Evolutionary conservation across 2,113 vertebrate genomes (phyloP).

Genomic region (Pangasianodon hypophthalmus): DNA sequence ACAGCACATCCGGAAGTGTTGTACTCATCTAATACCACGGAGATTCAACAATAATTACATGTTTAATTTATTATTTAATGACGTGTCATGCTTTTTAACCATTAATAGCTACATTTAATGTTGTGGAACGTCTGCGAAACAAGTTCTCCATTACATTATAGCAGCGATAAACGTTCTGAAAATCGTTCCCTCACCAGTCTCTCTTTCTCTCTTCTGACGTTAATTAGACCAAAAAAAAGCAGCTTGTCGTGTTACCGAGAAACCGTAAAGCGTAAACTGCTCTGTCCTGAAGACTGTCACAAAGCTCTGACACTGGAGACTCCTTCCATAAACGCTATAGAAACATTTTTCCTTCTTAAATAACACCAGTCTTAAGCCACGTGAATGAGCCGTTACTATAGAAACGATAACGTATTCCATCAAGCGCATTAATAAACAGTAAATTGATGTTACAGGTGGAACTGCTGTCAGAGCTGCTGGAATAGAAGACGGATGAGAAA

Average conservation of each 20-base stretch:
- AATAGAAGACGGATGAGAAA: background rate
- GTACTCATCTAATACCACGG: background rate
- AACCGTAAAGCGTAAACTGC: no score
- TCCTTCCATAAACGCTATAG: background rate
- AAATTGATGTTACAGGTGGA: background rate
- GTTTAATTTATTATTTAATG: background rate
- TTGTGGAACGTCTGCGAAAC: background rate
- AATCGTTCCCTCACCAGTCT: background rate
- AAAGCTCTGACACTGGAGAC: background rate
- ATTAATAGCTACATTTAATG: background rate
- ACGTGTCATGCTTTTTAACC: background rate
- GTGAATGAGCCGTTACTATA: background rate
- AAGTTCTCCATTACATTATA: background rate
- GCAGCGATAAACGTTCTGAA: background rate
- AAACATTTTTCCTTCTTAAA: background rate
- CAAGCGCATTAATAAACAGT: background rate
- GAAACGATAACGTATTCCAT: no score
- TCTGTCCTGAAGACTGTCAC: background rate
- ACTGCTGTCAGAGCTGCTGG: background rate
- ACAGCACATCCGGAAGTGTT: background rate
- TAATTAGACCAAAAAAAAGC: no score
- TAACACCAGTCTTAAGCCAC: background rate
- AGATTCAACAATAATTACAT: background rate
- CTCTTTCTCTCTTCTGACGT: background rate
- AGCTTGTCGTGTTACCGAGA: background rate